Base-by-base conservation (phyloP, 2,797 vertebrate species). In the Taenioides sp. region DNA sequence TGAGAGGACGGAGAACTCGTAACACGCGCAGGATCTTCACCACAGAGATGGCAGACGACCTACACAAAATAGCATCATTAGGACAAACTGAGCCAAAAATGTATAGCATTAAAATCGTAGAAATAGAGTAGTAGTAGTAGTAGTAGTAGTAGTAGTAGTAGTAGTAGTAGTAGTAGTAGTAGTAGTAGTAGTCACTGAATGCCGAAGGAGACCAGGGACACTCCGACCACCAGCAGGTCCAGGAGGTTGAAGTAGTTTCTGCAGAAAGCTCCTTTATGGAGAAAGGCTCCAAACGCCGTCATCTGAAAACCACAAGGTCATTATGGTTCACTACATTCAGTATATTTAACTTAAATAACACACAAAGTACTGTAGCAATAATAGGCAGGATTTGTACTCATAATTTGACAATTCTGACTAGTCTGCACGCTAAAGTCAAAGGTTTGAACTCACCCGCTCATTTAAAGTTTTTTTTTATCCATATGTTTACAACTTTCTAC, bases 231-330 rank as follows among this genome's bases (percentile, higher is more conserved):
- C 88, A 99, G 93, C 91, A 99, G 94, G 85, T 99, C 98, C 88
- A 99, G 87, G 77, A 99, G 90, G 91, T 99, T 99, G 89, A 99
- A 99, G 89, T 98, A 99, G 92, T 97, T 99, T 81, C 98, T 94
- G 88, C 98, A 99, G 92, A 99, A 99, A 7, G 98, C 97, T 18
- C 98, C 98, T 92, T 98, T 98, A 91, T 99, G 98, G 74, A 99
- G 94, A 84, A 99, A 99, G 0, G 97, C 98, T 80, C 98, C 98
- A 67, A 97, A 99, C 9, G 97, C 97, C 3, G 96, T 97, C 96
- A 99, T 97, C 98, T 99, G 90, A 59, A 88, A 89, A 83, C 62
- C 85, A 34, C 65, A 78, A 0, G 80, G 55, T 75, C 47, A n/a
- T 57, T 55, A 11, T 3, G 22, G 50, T 9, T 34, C 34, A 34